Evolutionary conservation across 2,113 vertebrate species (phyloP), one percentile per base, ranked within the genome.

Genomic region (Muscicapa adusta): DNA sequence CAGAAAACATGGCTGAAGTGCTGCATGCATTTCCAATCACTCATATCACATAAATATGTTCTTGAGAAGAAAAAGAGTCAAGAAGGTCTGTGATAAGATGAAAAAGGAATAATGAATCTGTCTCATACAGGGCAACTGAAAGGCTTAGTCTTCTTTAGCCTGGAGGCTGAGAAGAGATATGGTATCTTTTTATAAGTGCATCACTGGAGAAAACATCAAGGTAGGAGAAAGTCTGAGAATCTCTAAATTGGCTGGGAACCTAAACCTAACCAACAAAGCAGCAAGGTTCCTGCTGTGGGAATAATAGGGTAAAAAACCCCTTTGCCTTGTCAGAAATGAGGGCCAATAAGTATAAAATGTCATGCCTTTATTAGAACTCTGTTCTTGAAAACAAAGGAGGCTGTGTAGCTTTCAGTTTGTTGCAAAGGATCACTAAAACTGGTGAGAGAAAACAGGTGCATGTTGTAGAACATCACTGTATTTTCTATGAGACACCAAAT

Each of bases 161-260:
- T 81, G 76, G 81, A 93, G 91, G 77, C 85, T 93, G 43, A 91
- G 65, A 67, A 48, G 14, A 91, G 84, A 82, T 87, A 92, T 23
- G 38, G 14, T 81, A 68, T 75, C 68, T 85, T 94, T 80, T 85
- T 75, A 8, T 47, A 91, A 94, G 73, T 67, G 56, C 61, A 75
- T 85, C 76, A 60, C 56, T 50, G 53, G 40, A 89, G 57, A 85
- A 93, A 95, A 78, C 28, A 70, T 77, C 47, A 80, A 87, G 51
- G 73, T 63, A 75, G 53, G 22, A 83, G 73, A 89, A 85, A 24
- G 34, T 14, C 48, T 81, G 53, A 79, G 65, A 85, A 63, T 87
- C 51, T 81, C 45, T 86, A 91, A 88, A 83, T 66, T 88, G 73
- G 6, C 72, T 89, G 24, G 38, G 40, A 93, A 67, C 67, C 87